phyloP scores from a whole-genome alignment of 2,797 vertebrate genomes.

The Mustela erminea region DNA sequence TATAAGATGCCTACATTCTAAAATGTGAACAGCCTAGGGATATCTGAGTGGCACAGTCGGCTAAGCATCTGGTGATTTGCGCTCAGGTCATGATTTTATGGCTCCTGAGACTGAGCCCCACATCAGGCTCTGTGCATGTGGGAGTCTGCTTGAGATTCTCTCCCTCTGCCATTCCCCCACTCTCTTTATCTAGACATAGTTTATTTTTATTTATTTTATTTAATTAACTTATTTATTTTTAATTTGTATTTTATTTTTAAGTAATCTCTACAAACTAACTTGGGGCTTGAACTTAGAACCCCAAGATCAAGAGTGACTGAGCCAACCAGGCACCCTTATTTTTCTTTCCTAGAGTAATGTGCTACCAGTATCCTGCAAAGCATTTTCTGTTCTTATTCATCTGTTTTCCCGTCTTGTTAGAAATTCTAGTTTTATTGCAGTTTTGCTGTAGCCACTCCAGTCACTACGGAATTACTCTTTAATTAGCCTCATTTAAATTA shows the following conservation, averaged over 20 bases:
- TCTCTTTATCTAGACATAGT: background rate
- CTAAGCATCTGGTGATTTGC: background rate
- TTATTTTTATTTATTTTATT: too few species aligned
- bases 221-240: too few species aligned
- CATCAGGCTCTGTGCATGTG: background rate
- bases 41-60: background rate
- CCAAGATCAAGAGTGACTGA: background rate
- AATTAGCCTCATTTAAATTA: background rate
- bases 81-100: background rate
- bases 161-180: background rate
- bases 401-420: slow-evolving; percentile 15
- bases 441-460: background rate
- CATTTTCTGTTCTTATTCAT: slow-evolving; percentile 38
- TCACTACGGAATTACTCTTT: slow-evolving; percentile 28
- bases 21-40: background rate
- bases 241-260: background rate
- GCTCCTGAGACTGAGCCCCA: background rate
- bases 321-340: background rate
- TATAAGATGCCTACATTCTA: background rate
- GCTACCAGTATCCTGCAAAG: background rate
- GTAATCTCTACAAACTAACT: background rate
- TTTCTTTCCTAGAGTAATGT: background rate
- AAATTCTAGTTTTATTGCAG: slow-evolving; percentile 43
- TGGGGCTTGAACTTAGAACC: background rate
- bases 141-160: background rate